Percentiles rank a stretch among this genome's conserved stretches.
These are phyloP conservation scores for Eumaeus atala DNA, from an alignment of 1,140 invertebrate genomes.

Conservation along the genomic window DNA sequence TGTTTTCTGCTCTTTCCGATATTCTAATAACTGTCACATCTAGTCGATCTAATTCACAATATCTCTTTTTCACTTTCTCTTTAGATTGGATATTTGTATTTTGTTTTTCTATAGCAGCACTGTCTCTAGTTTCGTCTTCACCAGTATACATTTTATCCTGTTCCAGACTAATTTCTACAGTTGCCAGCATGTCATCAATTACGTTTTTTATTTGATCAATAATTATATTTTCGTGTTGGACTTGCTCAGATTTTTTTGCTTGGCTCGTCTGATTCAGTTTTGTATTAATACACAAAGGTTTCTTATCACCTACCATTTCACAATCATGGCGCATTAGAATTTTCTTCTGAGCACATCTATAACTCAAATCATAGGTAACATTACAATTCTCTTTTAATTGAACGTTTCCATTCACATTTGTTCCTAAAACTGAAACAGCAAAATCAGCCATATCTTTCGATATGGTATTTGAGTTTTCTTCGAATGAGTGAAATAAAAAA, in stretches of 20 bases:
- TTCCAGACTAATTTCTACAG: conserved; percentile 51
- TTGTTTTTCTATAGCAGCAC: conserved; percentile 12
- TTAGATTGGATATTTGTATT: conserved; percentile 21
- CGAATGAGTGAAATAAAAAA: conserved; percentile 39
- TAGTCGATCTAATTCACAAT: conserved; percentile 49
- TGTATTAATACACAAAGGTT: neutral
- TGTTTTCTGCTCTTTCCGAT: conserved; percentile 25
- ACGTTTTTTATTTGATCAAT: conserved; percentile 33
- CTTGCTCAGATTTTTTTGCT: conserved; percentile 7
- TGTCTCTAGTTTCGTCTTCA: conserved; percentile 31
- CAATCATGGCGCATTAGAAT: conserved; percentile 46
- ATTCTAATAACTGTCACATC: conserved; percentile 59
- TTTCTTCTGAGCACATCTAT: conserved; percentile 46
- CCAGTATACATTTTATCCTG: conserved; percentile 42
- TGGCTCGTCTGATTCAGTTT: neutral
- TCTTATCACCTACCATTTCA: conserved; percentile 17
- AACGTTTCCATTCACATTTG: conserved; percentile 28
- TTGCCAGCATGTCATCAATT: conserved; percentile 40
- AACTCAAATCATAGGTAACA: conserved; percentile 50
- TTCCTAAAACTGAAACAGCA: conserved; percentile 47
- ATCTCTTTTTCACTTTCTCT: conserved; percentile 48
- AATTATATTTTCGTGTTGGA: conserved; percentile 19
- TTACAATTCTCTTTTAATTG: conserved; percentile 27
- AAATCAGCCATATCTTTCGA: conserved; percentile 58
- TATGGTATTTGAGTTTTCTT: conserved; percentile 37